Base-by-base conservation (phyloP, 1,140 invertebrate genomes). In the Ptiloglossa arizonensis region DNA sequence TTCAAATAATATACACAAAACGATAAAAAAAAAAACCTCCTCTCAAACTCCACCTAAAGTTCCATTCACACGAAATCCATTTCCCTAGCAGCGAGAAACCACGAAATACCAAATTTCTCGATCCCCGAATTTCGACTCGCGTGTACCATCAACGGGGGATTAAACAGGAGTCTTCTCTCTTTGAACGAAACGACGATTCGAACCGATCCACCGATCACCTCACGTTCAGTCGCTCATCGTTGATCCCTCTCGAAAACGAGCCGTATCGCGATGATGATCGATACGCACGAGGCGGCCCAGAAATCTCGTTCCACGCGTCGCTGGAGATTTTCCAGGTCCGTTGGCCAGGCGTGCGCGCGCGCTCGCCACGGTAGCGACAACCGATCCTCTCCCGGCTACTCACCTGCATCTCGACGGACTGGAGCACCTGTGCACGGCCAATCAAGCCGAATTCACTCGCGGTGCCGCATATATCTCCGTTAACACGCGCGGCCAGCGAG, bases 371-470 rank as follows among this genome's bases (percentile, higher is more conserved):
- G 24, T 56, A 59, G 59, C 44, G 77, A 83, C 81, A 75, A 79
- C 38, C 56, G 54, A 56, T 66, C 44, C 35, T 48, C 41, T 35
- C 35, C 38, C 54, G 54, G 22, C 52, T 66, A 46, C 48, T 83
- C 73, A 74, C 59, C 32, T 73, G 41, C 66, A 32, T n/a, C 46
- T 29, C 66, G 48, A 29, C 32, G 48, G 27, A 56, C 54, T n/a
- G 11, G 41, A 66, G 44, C 81, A 83, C 77, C 82, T 83, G 82
- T 83, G 79, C 75, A 19, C 52, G 15, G 54, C 70, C 82, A 80
- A 84, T 84, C 82, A 80, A 57, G 74, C 52, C 75, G 81, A 82
- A 83, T 83, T 83, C 59, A 70, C 75, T 78, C 73, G 82, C 70
- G 46, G n/a, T 48, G 50, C 24, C 60, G 81, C 81, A 64, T 82